Conservation (phyloP, 2,888 invertebrate species). For the Ganaspis brasiliensis region DNA sequence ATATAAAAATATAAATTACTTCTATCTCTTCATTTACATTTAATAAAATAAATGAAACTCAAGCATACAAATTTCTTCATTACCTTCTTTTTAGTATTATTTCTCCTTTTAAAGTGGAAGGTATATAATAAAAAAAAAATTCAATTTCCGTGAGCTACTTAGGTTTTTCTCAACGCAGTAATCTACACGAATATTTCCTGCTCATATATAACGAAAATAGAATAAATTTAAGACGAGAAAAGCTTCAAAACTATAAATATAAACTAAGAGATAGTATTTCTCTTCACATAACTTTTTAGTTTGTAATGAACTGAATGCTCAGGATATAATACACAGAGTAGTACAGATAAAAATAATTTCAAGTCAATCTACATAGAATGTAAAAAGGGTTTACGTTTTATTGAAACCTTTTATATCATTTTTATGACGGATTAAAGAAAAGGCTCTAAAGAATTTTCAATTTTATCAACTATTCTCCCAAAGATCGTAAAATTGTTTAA, state of each 20-base stretch:
- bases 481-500: not conserved
- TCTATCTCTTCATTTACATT: not conserved
- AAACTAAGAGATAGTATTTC: too few relatives aligned
- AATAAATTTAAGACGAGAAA: too few relatives aligned
- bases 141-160: too few relatives aligned
- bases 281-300: too few relatives aligned
- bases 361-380: not conserved
- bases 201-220: too few relatives aligned
- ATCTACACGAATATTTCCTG: too few relatives aligned
- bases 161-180: too few relatives aligned
- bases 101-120: too few relatives aligned
- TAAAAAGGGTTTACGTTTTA: not conserved
- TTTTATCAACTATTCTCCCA: not conserved
- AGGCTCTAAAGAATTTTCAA: not conserved
- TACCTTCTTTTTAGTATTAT: too few relatives aligned
- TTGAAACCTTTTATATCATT: not conserved
- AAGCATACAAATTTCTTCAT: not conserved
- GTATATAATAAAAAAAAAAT: too few relatives aligned
- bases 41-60: not conserved
- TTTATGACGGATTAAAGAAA: not conserved
- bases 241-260: too few relatives aligned
- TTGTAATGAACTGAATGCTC: too few relatives aligned
- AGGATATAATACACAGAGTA: not conserved
- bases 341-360: not conserved
- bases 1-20: constrained; percentile 1